Evolutionary conservation across 1,140 invertebrate genomes (phyloP), one percentile per base, ranked within the genome.

Genomic region (Drosophila littoralis): DNA sequence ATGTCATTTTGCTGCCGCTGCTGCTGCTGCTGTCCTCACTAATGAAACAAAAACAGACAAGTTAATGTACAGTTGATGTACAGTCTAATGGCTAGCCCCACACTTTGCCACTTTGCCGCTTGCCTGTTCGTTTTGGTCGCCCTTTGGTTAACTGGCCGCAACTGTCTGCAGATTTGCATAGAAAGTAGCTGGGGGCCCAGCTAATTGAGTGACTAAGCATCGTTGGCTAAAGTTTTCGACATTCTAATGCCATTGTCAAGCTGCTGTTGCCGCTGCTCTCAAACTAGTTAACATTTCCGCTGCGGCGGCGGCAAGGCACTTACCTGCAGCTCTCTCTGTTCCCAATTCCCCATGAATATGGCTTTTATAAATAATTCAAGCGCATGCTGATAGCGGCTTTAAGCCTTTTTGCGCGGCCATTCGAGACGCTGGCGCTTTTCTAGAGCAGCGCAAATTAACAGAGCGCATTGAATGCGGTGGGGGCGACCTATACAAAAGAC

Each of bases 21-120:
- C 54, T 58, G 64, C 64, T 45, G 36, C 43, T 57, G 22, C 57
- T 78, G 67, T 81, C 57, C 64, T 55, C 78, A 73, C 83, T 86
- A 86, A 86, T 86, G 83, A 88, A 86, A 86, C 83, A 79, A 86
- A 86, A 88, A 86, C 83, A 83, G 77, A 83, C 83, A 89, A 84
- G 84, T 83, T 88, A 88, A 88, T 88, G 84, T 89, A 89, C 69
- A 88, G 84, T 88, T 84, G 84, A 88, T 88, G 84, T 89, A 83
- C 77, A 88, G 58, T 84, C 77, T 88, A 88, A 88, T 88, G 84
- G 84, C 32, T 22, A 70, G 43, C 58, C 42, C 59, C 42, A 51
- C 59, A 54, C 15, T 22, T 10, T 48, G 17, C 64, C 35, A 48
- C 73, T 9, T 17, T 15, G 28, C 6, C 50, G 12, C n/a, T n/a